phyloP scores from a whole-genome alignment of 2,888 invertebrate species.

The Agriopis leucophaearia region DNA sequence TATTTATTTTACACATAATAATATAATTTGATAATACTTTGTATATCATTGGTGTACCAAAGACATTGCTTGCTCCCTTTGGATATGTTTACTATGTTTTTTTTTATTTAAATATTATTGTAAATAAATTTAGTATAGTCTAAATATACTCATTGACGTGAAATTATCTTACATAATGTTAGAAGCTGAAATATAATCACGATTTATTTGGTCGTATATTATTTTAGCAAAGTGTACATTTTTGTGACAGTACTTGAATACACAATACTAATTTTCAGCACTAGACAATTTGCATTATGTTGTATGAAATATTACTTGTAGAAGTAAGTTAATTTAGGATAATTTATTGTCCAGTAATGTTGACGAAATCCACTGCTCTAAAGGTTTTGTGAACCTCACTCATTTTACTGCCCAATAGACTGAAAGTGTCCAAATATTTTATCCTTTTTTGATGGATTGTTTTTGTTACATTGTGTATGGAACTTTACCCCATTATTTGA shows the following conservation, averaged over 20 bases:
- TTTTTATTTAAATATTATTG: slow-evolving; percentile 53
- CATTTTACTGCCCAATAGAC: slow-evolving; percentile 81
- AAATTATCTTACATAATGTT: slow-evolving; percentile 65
- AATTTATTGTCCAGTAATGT: slow-evolving; percentile 49
- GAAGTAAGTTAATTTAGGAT: slow-evolving; percentile 58
- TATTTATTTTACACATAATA: slow-evolving; percentile 65
- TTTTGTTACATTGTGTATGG: slow-evolving; percentile 82
- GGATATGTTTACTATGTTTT: slow-evolving; percentile 62
- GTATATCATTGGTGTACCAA: slow-evolving; percentile 82
- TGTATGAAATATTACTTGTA: slow-evolving; percentile 50
- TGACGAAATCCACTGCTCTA: slow-evolving; percentile 46
- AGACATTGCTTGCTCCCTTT: slow-evolving; percentile 76
- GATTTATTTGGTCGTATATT: slow-evolving; percentile 62
- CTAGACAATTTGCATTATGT: slow-evolving; percentile 52
- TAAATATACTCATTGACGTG: slow-evolving; percentile 64
- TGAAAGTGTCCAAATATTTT: slow-evolving; percentile 84
- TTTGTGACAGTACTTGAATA: slow-evolving; percentile 21
- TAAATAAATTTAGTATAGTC: slow-evolving; percentile 60
- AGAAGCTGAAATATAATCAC: slow-evolving; percentile 57
- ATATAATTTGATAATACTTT: slow-evolving; percentile 65
- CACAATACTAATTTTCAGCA: slow-evolving; percentile 18
- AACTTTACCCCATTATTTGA: slow-evolving; percentile 81
- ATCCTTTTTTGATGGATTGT: slow-evolving; percentile 74
- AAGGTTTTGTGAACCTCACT: slow-evolving; percentile 57
- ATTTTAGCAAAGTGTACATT: slow-evolving; percentile 24